These are phyloP conservation scores for Procambarus clarkii DNA, from an alignment of 1,140 invertebrate genomes.

Conservation along the genomic window DNA sequence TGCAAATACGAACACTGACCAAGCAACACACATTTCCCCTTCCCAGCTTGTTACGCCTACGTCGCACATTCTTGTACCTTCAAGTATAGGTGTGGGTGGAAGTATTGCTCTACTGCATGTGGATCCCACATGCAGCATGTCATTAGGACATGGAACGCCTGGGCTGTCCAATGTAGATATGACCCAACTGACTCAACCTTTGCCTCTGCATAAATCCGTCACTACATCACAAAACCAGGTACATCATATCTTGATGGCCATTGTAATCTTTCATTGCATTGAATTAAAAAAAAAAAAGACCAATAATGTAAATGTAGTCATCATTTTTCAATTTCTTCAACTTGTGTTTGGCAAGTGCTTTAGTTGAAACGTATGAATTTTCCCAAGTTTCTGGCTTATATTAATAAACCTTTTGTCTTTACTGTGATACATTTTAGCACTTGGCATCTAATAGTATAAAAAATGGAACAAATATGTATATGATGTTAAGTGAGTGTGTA, in stretches of 20 bases:
- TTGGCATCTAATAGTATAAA: no score
- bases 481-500: no score
- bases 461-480: no score
- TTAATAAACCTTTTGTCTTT: no score
- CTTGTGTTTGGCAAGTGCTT: background rate
- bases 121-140: conserved; percentile 30
- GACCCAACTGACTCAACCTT: conserved; percentile 49
- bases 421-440: no score
- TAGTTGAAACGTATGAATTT: background rate
- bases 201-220: conserved; percentile 49
- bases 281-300: no score
- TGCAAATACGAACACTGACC: conserved; percentile 23
- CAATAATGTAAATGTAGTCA: background rate
- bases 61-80: conserved; percentile 52
- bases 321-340: background rate
- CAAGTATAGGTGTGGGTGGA: conserved; percentile 49
- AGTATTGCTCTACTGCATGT: conserved; percentile 55
- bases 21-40: conserved; percentile 27
- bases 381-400: no score
- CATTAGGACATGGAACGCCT: conserved; percentile 22
- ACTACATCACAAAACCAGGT: conserved; percentile 42
- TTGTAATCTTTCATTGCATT: background rate
- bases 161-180: conserved; percentile 56
- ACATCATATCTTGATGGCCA: background rate
- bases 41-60: conserved; percentile 36